These are phyloP conservation scores for Percina caprodes DNA, from an alignment of 2,113 vertebrate genomes.

Conservation along the genomic window DNA sequence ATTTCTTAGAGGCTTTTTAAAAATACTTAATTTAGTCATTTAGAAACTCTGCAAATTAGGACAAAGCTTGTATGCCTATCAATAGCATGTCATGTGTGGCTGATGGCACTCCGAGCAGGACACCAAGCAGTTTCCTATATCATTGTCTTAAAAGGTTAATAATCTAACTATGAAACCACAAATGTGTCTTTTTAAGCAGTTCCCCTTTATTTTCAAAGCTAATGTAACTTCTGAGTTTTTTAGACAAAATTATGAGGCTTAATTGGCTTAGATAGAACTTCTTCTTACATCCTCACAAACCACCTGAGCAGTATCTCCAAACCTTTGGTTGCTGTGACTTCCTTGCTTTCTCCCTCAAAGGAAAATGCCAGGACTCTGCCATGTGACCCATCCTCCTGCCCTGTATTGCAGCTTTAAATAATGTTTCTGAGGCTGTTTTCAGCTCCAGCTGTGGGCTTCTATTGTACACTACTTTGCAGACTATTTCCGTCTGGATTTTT, in stretches of 20 bases:
- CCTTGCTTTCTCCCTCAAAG: not conserved
- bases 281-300: not conserved
- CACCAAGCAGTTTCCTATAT: not conserved
- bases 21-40: not conserved
- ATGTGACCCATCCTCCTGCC: constrained; percentile 33
- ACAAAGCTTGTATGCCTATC: not conserved
- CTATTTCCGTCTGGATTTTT: constrained; percentile 67
- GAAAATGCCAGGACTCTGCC: constrained; percentile 32
- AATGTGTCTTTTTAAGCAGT: not conserved
- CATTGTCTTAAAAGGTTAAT: not conserved
- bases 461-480: constrained; percentile 62
- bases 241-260: not conserved
- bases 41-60: not conserved
- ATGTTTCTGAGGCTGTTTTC: constrained; percentile 43
- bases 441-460: constrained; percentile 46
- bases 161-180: not conserved
- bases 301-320: not conserved
- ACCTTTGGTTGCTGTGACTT: not conserved
- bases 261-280: not conserved
- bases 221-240: not conserved
- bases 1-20: not conserved
- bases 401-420: constrained; percentile 25
- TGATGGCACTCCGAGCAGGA: not conserved
- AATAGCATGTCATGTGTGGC: not conserved
- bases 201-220: not conserved